Conservation (phyloP, 2,113 vertebrate genomes). For the Isurus oxyrinchus region DNA sequence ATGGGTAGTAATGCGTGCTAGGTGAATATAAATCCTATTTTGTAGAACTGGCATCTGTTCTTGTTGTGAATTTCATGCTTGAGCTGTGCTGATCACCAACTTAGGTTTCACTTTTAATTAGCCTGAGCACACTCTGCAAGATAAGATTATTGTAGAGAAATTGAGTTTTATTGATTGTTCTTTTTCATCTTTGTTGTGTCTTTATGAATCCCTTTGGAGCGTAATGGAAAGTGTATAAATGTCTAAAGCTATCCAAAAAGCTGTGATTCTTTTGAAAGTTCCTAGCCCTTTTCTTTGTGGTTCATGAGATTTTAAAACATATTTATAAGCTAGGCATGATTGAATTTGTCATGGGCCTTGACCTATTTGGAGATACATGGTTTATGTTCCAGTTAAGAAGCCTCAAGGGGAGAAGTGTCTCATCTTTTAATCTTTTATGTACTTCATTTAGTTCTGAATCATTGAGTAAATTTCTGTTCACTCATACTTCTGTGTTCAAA, state of each 20-base stretch:
- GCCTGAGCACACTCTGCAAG: conserved; percentile 45
- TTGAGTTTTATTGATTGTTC: conserved; percentile 48
- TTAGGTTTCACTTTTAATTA: conserved; percentile 53
- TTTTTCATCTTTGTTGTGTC: conserved; percentile 46
- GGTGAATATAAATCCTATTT: conserved; percentile 44
- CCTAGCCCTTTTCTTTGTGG: conserved; percentile 5
- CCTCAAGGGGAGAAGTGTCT: neutral
- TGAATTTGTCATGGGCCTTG: conserved; percentile 30
- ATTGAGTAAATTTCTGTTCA: conserved; percentile 18
- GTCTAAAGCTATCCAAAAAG: conserved; percentile 20
- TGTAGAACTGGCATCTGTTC: conserved; percentile 43
- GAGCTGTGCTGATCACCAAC: conserved; percentile 46
- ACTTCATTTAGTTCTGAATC: conserved; percentile 21
- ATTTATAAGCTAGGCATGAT: conserved; percentile 28
- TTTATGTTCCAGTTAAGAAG: conserved; percentile 19
- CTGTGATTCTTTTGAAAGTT: conserved; percentile 21
- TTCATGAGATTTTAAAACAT: conserved; percentile 31
- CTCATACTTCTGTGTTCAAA: neutral
- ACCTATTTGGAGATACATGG: neutral
- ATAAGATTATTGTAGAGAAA: conserved; percentile 48
- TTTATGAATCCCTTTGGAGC: conserved; percentile 46
- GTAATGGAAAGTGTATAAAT: conserved; percentile 30
- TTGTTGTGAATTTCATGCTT: conserved; percentile 50
- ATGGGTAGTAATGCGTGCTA: conserved; percentile 42
- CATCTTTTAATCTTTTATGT: conserved; percentile 23